These are phyloP conservation scores for Acanthosepion pharaonis DNA, from an alignment of 2,888 invertebrate species.

Conservation along the genomic window DNA sequence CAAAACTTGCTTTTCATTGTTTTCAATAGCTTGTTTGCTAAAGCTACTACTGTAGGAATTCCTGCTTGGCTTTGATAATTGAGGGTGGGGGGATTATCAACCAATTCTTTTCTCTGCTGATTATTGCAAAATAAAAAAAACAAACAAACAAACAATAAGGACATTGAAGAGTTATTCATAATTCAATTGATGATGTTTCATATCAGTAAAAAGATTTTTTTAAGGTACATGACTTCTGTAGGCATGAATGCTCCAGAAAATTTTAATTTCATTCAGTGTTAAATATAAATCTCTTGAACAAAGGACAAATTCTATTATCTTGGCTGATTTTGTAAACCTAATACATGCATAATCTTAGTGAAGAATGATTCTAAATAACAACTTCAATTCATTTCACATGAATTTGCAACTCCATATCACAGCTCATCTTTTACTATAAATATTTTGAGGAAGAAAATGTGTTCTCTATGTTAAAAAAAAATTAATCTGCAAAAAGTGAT, in stretches of 20 bases:
- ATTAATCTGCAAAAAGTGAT: too few relatives aligned
- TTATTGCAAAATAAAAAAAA: too few relatives aligned
- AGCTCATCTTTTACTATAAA: too few relatives aligned
- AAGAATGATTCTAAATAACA: too few relatives aligned
- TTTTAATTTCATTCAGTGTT: not conserved
- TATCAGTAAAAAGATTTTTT: not conserved
- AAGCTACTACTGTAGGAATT: not conserved
- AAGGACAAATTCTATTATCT: not conserved
- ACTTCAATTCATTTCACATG: too few relatives aligned
- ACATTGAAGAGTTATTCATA: too few relatives aligned
- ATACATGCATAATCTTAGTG: too few relatives aligned
- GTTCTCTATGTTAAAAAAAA: too few relatives aligned
- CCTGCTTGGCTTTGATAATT: not conserved
- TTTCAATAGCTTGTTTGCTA: not conserved
- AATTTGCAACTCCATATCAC: too few relatives aligned
- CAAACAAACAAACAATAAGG: too few relatives aligned
- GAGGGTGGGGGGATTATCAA: not conserved
- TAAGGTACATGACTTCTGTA: not conserved
- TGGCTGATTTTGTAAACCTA: too few relatives aligned
- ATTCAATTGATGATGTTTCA: not conserved
- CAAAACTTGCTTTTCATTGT: not conserved
- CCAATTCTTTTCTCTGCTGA: not conserved
- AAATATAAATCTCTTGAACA: not conserved
- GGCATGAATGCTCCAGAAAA: not conserved
- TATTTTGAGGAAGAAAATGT: too few relatives aligned